Evolutionary conservation across 2,888 invertebrate species (phyloP).

Genomic region (Campaea margaritaria): DNA sequence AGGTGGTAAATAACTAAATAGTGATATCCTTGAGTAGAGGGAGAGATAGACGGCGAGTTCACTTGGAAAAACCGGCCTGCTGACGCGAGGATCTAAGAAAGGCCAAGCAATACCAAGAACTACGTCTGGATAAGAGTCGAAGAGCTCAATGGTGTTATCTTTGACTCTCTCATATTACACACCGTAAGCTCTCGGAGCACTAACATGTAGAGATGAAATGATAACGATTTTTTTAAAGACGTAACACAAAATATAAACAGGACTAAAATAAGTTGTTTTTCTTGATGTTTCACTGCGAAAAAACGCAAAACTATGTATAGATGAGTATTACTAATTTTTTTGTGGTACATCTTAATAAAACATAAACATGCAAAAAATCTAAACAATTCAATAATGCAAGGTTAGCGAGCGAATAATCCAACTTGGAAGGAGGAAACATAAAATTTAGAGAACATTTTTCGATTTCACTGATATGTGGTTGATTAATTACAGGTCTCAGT

Average conservation of each 20-base stretch:
- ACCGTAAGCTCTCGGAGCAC: too few species aligned
- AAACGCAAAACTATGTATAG: too few species aligned
- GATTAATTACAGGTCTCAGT: not conserved
- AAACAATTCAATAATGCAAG: constrained; percentile 11
- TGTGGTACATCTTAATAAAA: not conserved
- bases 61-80: too few species aligned
- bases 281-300: too few species aligned
- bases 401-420: constrained; percentile 6
- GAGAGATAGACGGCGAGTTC: too few species aligned
- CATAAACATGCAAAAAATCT: constrained; percentile 22
- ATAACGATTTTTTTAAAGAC: not conserved
- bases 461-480: not conserved
- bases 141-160: too few species aligned
- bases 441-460: not conserved
- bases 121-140: too few species aligned
- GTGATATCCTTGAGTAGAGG: too few species aligned
- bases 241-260: not conserved
- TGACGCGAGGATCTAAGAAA: too few species aligned
- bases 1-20: too few species aligned
- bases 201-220: not conserved
- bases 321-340: not conserved
- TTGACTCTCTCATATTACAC: too few species aligned
- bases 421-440: not conserved
- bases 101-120: too few species aligned
- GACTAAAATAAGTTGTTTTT: not conserved